Base-by-base conservation (phyloP, 1,140 invertebrate genomes). In the Calliphora vicina region DNA sequence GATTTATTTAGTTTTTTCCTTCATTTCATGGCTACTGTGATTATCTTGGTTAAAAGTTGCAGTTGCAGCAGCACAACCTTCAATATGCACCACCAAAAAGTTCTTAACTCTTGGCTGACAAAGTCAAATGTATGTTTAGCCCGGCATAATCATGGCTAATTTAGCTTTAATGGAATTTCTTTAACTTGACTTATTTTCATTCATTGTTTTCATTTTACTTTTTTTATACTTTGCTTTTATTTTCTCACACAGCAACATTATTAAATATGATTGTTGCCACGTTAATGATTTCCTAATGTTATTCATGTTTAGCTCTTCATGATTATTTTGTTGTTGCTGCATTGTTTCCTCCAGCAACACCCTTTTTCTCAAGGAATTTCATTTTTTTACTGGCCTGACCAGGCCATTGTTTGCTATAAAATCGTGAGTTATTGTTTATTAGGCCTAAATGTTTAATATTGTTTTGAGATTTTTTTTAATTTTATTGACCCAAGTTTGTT, bases 351-450 rank as follows among this genome's bases (percentile, higher is more conserved):
- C 61, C n/a, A 23, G 9, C 3, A 25, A 23, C 61, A 67, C 61
- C 61, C 61, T 67, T 67, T 67, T 67, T 67, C 61, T n/a, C 61
- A 67, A 67, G 61, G 61, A 67, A 23, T 67, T 23, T n/a, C 50
- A n/a, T 57, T 57, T 57, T 13, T 57, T 8, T 57, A 15, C 15
- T n/a, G 17, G n/a, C n/a, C n/a, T 15, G 6, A 17, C 50, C 9
- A 2, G 6, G 23, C 23, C 13, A 23, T 67, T 67, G n/a, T 67
- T 67, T 20, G 20, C n/a, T 25, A 23, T 67, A 23, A 67, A 67
- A 23, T 67, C 61, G 74, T 78, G 74, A 78, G 42, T 78, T 26
- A 78, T 17, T 78, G 74, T 43, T 78, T 78, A 78, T 78, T 78
- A 78, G 74, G 74, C 74, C 74, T 78, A 78, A 25, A 23, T 45